Evolutionary conservation across 2,888 invertebrate species (phyloP).

Genomic region (Ornithoptera priamus): DNA sequence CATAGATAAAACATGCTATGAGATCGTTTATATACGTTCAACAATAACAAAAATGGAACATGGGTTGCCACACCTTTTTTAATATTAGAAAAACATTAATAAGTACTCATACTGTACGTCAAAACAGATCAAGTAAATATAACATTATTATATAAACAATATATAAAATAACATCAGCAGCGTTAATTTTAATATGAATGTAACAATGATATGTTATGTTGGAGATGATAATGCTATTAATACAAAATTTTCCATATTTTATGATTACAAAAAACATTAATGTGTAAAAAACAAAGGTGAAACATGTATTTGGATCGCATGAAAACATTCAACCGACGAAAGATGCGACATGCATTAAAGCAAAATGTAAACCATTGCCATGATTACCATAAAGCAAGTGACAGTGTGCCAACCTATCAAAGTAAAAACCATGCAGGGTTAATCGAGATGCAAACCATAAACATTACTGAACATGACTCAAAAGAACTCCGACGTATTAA

Average conservation of each 20-base stretch:
- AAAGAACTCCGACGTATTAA: neutral
- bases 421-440: neutral
- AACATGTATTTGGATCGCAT: neutral
- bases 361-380: neutral
- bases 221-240: neutral
- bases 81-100: too few species aligned
- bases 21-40: too few species aligned
- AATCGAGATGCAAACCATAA: neutral
- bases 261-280: neutral
- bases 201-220: neutral
- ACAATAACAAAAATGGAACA: too few species aligned
- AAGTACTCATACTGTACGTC: too few species aligned
- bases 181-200: neutral
- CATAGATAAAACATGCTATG: too few species aligned
- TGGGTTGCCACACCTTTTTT: too few species aligned
- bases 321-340: neutral
- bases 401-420: neutral
- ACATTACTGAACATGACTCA: neutral
- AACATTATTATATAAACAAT: neutral
- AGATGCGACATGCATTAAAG: neutral
- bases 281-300: neutral
- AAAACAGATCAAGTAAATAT: too few species aligned
- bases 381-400: neutral
- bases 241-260: too few species aligned
- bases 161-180: neutral